Evolutionary conservation across 2,888 invertebrate genomes (phyloP).

Genomic region (Athalia circularis): DNA sequence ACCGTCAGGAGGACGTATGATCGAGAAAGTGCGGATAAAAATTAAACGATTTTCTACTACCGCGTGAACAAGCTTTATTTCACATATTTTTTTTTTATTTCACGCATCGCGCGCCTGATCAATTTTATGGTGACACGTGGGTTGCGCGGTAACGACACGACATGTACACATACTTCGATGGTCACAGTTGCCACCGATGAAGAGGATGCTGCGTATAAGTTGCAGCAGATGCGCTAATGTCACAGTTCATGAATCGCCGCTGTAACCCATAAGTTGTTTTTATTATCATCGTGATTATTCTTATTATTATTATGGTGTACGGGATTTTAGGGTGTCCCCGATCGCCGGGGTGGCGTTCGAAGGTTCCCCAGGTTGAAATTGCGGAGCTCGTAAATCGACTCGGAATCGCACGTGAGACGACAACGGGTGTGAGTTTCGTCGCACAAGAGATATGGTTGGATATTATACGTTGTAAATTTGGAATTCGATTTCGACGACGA

Average conservation of each 20-base stretch:
- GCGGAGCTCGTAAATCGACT: background rate
- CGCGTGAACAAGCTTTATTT: too few relatives aligned
- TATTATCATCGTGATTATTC: background rate
- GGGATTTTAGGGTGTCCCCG: constrained; percentile 45
- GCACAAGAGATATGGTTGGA: background rate
- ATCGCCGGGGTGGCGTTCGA: too few relatives aligned
- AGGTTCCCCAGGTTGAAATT: too few relatives aligned
- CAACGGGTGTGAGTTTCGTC: constrained; percentile 14
- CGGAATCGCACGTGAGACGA: constrained; percentile 20
- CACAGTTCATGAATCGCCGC: constrained; percentile 60
- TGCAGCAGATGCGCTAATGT: constrained; percentile 66
- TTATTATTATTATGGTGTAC: background rate
- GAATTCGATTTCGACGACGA: constrained; percentile 3
- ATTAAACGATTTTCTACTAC: too few relatives aligned
- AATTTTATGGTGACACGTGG: constrained; percentile 53
- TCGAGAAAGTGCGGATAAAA: too few relatives aligned
- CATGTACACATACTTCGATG: constrained; percentile 44
- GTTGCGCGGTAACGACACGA: constrained; percentile 4
- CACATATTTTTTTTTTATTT: too few relatives aligned
- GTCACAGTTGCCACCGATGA: constrained; percentile 35
- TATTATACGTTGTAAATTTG: background rate
- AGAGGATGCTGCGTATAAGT: constrained; percentile 48
- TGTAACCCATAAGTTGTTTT: constrained; percentile 24
- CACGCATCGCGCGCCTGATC: constrained; percentile 41
- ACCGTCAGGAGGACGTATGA: too few relatives aligned